Conservation (phyloP, 2,797 vertebrate species). For the Simalia tracyae region DNA sequence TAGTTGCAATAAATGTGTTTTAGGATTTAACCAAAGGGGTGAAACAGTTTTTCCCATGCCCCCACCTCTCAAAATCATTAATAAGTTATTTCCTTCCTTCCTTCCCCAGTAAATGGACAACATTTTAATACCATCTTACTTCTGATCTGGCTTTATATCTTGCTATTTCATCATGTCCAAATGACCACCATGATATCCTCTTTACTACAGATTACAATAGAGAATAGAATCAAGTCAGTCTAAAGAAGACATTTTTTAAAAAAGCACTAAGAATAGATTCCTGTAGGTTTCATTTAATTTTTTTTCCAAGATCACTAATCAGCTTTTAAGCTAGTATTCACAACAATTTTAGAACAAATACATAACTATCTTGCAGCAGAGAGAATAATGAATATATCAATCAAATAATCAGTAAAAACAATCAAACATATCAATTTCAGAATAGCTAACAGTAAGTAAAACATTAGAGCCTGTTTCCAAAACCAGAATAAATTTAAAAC, state of each 20-base stretch:
- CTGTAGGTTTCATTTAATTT: too few species aligned
- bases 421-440: background rate
- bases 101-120: background rate
- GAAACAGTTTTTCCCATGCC: background rate
- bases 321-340: too few species aligned
- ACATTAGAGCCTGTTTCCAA: background rate
- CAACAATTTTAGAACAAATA: too few species aligned
- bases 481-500: background rate
- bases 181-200: too few species aligned
- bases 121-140: background rate
- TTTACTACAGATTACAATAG: too few species aligned
- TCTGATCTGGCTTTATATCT: background rate
- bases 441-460: background rate
- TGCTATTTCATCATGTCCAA: background rate
- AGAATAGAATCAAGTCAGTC: too few species aligned
- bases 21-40: background rate
- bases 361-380: too few species aligned
- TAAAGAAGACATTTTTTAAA: too few species aligned
- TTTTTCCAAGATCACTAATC: too few species aligned
- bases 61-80: background rate
- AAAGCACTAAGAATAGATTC: too few species aligned
- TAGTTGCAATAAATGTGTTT: background rate
- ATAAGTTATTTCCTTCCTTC: background rate
- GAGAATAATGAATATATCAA: too few species aligned
- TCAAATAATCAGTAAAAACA: background rate